Evolutionary conservation across 2,113 vertebrate species (phyloP), one percentile per base, ranked within the genome.

Genomic region (Oplegnathus fasciatus): DNA sequence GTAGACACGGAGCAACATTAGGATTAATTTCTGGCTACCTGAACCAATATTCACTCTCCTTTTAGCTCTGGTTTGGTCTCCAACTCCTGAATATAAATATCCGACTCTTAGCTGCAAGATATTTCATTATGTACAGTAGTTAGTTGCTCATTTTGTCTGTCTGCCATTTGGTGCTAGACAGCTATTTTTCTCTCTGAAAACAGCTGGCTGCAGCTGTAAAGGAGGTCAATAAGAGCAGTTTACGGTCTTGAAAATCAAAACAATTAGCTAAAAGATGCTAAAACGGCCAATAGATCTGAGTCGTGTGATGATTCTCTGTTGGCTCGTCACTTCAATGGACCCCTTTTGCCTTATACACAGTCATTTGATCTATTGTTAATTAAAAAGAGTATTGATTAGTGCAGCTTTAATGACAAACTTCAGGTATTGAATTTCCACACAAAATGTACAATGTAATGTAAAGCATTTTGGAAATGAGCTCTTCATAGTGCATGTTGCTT

Each of bases 341-440:
- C 24, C 28, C 26, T 26, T 82, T 14, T 46, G 30, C 3, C 34
- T 37, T 37, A 37, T 6, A 37, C 34, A n/a, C n/a, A n/a, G n/a
- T n/a, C n/a, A 37, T 37, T 24, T 58, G 10, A 48, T 48, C 30
- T 32, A 32, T 57, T 54, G n/a, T 67, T 15, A 7, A 54, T 54
- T 0, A 6, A 64, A 22, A 46, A 50, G 34, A 37, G 11, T 75
- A 48, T 50, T 2, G 9, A 64, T 57, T n/a, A 48, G 24, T 67
- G 66, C 84, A 82, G 73, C 72, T 86, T 76, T 76, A 86, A 80
- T 50, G 20, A 42, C 14, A 54, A 65, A 70, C 52, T 71, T 65
- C 44, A 54, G 84, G 68, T 69, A 30, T 57, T 65, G 24, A 60
- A 48, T 32, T n/a, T 58, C 40, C 28, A 30, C 18, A 8, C 9